phyloP scores from a whole-genome alignment of 2,113 vertebrate species.

The Actenoides lindsayi region DNA sequence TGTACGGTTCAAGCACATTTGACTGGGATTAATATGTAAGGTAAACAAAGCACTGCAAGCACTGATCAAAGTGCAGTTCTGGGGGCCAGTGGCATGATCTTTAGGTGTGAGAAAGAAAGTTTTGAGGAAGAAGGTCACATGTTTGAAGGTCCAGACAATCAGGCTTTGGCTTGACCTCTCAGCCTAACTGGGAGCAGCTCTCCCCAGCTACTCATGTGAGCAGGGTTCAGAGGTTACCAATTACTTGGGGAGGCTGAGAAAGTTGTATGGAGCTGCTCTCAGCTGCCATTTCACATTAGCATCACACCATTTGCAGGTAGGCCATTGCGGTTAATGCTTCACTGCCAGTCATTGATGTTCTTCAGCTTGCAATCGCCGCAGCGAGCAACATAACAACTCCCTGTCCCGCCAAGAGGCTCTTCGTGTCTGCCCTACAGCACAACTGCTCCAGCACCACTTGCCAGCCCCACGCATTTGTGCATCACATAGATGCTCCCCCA shows the following conservation, averaged over 20 bases:
- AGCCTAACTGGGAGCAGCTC: conserved; percentile 60
- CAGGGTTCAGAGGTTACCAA: conserved; percentile 88
- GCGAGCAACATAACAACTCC: neutral
- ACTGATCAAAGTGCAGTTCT: conserved; percentile 27
- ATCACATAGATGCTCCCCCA: neutral
- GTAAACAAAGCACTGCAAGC: conserved; percentile 66
- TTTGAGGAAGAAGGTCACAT: conserved; percentile 69
- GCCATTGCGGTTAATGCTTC: conserved; percentile 36
- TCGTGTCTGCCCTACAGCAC: neutral
- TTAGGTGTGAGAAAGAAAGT: conserved; percentile 75
- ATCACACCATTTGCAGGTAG: conserved; percentile 80
- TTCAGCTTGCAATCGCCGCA: conserved; percentile 21
- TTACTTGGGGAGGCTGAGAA: conserved; percentile 88
- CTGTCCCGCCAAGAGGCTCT: accelerated
- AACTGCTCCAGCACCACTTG: neutral
- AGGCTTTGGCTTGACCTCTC: conserved; percentile 70
- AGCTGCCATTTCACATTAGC: conserved; percentile 86
- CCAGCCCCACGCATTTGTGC: accelerated
- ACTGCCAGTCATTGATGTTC: neutral
- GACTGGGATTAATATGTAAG: conserved; percentile 63
- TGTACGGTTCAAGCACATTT: conserved; percentile 47
- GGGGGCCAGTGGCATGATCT: conserved; percentile 61
- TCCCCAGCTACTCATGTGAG: conserved; percentile 75
- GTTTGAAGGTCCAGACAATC: conserved; percentile 66
- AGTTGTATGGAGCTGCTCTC: conserved; percentile 81